A percentile compares a stretch with the other conserved stretches of the same genome.
phyloP scores from a whole-genome alignment of 1,140 invertebrate genomes.

The Megathymus violae region DNA sequence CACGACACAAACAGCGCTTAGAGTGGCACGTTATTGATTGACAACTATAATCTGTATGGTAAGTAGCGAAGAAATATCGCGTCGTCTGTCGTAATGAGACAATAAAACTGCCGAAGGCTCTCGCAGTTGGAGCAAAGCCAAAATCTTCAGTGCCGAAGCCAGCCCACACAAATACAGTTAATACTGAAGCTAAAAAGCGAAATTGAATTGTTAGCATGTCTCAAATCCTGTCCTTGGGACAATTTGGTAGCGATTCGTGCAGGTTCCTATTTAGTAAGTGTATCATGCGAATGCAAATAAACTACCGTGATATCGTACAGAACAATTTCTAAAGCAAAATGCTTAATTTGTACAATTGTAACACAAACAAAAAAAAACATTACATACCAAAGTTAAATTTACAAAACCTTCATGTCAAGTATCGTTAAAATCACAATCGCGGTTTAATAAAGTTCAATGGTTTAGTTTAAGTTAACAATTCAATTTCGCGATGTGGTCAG shows the following conservation, averaged over 20 bases:
- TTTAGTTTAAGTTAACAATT: slow-evolving; percentile 69
- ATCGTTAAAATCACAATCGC: slow-evolving; percentile 20
- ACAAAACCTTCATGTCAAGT: slow-evolving; percentile 35
- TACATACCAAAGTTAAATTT: slow-evolving; percentile 34
- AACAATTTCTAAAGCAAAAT: slow-evolving; percentile 31
- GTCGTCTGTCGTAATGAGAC: slow-evolving; percentile 54
- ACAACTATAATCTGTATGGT: slow-evolving; percentile 53
- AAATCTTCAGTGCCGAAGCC: slow-evolving; percentile 66
- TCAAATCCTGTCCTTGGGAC: slow-evolving; percentile 58
- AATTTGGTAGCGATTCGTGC: slow-evolving; percentile 68
- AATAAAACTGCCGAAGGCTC: slow-evolving; percentile 60
- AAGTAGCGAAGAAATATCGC: slow-evolving; percentile 36
- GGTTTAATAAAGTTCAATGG: slow-evolving; percentile 15
- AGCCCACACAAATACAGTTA: slow-evolving; percentile 64
- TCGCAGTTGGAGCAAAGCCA: slow-evolving; percentile 65
- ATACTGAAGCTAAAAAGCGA: slow-evolving; percentile 78
- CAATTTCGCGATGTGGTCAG: slow-evolving; percentile 70
- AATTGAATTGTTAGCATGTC: slow-evolving; percentile 81
- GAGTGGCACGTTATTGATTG: slow-evolving; percentile 41
- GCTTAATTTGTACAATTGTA: slow-evolving; percentile 25
- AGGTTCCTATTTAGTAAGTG: slow-evolving; percentile 68
- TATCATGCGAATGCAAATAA: slow-evolving; percentile 75
- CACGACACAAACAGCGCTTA: slow-evolving; percentile 25
- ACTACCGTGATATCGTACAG: slow-evolving; percentile 64
- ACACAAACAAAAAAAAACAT: slow-evolving; percentile 28